Evolutionary conservation across 1,140 invertebrate genomes (phyloP).

Genomic region (Tetramorium simillimum): DNA sequence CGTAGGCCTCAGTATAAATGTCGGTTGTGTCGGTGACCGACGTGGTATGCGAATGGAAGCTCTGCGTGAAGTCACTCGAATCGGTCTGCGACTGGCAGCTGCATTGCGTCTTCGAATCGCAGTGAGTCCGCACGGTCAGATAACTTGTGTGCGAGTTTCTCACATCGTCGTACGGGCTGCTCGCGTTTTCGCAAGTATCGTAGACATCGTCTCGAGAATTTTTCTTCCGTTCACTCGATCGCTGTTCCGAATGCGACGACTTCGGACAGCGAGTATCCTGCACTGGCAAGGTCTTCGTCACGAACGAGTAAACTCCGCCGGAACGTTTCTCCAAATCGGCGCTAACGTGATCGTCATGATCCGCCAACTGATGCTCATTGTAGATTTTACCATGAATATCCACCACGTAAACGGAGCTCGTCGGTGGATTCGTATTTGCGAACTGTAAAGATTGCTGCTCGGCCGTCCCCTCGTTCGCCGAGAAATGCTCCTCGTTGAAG

Average conservation of each 20-base stretch:
- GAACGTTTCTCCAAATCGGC: conserved; percentile 37
- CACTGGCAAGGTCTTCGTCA: conserved; percentile 41
- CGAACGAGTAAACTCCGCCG: conserved; percentile 46
- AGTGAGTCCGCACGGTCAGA: not conserved
- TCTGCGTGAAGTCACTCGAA: conserved; percentile 59
- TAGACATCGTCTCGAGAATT: not conserved
- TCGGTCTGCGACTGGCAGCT: conserved; percentile 29
- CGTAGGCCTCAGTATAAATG: not conserved
- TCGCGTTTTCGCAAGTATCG: not conserved
- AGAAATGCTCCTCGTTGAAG: conserved; percentile 67
- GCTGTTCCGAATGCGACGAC: not conserved
- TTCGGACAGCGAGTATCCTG: not conserved
- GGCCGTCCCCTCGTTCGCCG: conserved; percentile 12
- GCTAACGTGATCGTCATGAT: not conserved
- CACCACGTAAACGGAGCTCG: not conserved
- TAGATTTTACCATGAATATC: conserved; percentile 50
- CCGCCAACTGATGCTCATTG: not conserved
- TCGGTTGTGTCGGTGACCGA: conserved; percentile 35
- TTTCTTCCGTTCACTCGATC: not conserved
- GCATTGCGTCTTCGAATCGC: not conserved
- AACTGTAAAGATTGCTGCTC: not conserved
- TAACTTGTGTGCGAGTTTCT: conserved; percentile 44
- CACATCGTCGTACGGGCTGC: not conserved
- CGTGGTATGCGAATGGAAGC: conserved; percentile 68
- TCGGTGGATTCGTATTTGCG: not conserved